Conservation (phyloP, 2,113 vertebrate genomes). For the Brachionichthys hirsutus region DNA sequence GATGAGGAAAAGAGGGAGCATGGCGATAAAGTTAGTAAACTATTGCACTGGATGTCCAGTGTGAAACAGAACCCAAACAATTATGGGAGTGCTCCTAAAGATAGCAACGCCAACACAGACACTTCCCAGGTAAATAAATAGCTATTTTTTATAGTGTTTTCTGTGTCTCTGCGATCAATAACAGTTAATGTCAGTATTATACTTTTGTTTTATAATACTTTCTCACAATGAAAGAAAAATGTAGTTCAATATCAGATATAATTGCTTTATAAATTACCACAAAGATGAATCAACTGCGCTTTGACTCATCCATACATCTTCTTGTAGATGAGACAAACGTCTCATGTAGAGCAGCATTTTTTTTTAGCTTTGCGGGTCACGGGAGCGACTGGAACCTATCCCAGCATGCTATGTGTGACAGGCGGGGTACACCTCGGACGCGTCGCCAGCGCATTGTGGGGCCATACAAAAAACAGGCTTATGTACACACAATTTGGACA, state of each 20-base stretch:
- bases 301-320: neutral
- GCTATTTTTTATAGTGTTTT: conserved; percentile 19
- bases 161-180: neutral
- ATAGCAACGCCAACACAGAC: conserved; percentile 77
- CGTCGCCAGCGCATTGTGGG: too few species aligned
- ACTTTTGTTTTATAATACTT: too few species aligned
- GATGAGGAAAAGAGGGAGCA: conserved; percentile 97
- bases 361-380: too few species aligned
- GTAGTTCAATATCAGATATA: neutral
- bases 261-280: neutral
- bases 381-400: too few species aligned
- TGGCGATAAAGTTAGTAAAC: conserved; percentile 92
- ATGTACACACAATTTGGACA: too few species aligned
- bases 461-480: too few species aligned
- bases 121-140: conserved; percentile 71
- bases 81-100: conserved; percentile 72
- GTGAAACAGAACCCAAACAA: conserved; percentile 82
- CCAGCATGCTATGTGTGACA: too few species aligned
- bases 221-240: too few species aligned
- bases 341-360: too few species aligned
- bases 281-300: neutral
- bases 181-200: too few species aligned
- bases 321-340: too few species aligned
- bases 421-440: too few species aligned
- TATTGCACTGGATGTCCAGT: conserved; percentile 93